Evolutionary conservation across 2,888 invertebrate species (phyloP).

Genomic region (Phyllotreta cruciferae): DNA sequence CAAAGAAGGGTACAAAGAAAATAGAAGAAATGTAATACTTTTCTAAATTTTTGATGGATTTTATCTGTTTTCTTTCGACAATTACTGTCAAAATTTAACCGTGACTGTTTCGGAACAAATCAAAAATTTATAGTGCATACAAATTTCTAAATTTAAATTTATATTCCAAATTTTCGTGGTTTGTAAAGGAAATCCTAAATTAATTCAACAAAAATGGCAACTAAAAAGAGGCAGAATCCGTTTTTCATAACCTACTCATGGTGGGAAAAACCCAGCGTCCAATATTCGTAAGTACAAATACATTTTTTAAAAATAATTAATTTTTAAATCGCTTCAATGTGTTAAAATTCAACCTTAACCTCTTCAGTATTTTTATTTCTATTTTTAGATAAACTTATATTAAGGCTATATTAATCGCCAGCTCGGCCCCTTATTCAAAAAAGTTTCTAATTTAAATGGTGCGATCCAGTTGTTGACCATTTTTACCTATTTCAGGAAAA

Average conservation of each 20-base stretch:
- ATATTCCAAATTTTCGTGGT: conserved; percentile 21
- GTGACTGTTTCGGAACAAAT: background rate
- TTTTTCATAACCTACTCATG: conserved; percentile 38
- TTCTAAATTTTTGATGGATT: too few relatives aligned
- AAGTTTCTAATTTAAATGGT: too few relatives aligned
- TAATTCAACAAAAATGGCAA: conserved; percentile 1
- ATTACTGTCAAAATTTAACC: conserved; percentile 2
- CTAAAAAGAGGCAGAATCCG: conserved; percentile 5
- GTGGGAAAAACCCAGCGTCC: conserved; percentile 54
- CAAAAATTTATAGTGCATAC: conserved; percentile 1
- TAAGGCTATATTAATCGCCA: too few relatives aligned
- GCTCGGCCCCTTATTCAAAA: too few relatives aligned
- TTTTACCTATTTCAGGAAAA: too few relatives aligned
- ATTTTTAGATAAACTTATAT: too few relatives aligned
- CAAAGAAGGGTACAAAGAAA: background rate
- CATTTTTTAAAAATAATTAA: background rate
- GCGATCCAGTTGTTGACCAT: too few relatives aligned
- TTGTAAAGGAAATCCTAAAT: background rate
- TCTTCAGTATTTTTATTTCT: too few relatives aligned
- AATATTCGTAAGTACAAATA: conserved; percentile 54
- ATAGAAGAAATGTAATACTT: background rate
- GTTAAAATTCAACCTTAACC: background rate
- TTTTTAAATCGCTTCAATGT: background rate
- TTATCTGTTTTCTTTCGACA: background rate
- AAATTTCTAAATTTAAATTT: background rate